These are phyloP conservation scores for Danio kyathit DNA, from an alignment of 2,797 vertebrate species.

Conservation along the genomic window DNA sequence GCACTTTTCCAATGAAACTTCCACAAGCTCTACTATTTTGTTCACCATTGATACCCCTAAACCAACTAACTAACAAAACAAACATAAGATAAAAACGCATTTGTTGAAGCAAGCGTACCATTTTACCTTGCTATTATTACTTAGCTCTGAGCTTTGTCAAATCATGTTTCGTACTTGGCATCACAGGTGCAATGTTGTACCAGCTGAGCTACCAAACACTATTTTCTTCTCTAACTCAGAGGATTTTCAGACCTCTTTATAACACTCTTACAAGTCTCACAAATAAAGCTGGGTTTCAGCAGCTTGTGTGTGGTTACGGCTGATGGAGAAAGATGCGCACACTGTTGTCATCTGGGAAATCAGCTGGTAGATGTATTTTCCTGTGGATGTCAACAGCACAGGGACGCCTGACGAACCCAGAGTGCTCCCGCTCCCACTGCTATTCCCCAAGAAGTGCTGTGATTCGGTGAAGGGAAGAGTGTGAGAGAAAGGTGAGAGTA, in stretches of 20 bases:
- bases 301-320: constrained; percentile 65
- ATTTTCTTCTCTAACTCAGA: constrained; percentile 29
- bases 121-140: too few relatives aligned
- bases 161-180: too few relatives aligned
- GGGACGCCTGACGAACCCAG: constrained; percentile 72
- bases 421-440: constrained; percentile 71
- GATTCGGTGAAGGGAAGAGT: constrained; percentile 58
- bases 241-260: constrained; percentile 10
- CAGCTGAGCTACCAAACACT: too few relatives aligned
- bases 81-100: too few relatives aligned
- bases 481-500: constrained; percentile 76
- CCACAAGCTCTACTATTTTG: too few relatives aligned
- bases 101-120: too few relatives aligned
- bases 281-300: constrained; percentile 67
- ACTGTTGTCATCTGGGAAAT: constrained; percentile 77
- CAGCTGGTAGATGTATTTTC: constrained; percentile 70
- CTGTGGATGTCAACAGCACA: constrained; percentile 68
- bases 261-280: constrained; percentile 66
- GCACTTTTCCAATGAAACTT: too few relatives aligned
- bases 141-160: too few relatives aligned
- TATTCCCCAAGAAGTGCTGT: constrained; percentile 66
- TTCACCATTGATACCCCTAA: too few relatives aligned
- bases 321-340: constrained; percentile 69
- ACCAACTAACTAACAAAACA: too few relatives aligned
- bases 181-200: too few relatives aligned